Conservation (phyloP, 2,888 invertebrate genomes). For the Galeruca laticollis region DNA sequence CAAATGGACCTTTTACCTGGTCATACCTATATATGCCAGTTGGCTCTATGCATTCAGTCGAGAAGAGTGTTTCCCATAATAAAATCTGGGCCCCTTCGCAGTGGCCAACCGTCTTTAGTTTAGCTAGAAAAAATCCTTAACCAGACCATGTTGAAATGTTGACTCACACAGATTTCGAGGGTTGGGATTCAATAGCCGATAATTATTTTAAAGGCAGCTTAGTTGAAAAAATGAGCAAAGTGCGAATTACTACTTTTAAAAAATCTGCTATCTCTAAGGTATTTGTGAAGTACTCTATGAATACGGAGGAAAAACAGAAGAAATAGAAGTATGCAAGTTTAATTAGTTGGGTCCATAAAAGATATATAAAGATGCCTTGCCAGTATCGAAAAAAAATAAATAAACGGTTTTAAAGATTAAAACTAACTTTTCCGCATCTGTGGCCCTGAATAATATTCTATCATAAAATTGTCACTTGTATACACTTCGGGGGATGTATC, state of each 20-base stretch:
- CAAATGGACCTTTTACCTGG: background rate
- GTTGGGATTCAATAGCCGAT: background rate
- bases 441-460: too few relatives aligned
- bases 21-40: background rate
- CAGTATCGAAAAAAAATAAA: background rate
- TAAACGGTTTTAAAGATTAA: background rate
- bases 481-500: too few relatives aligned
- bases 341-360: background rate
- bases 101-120: background rate
- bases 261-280: background rate
- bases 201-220: constrained; percentile 3
- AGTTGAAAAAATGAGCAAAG: background rate
- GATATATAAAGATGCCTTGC: background rate
- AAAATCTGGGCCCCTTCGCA: constrained; percentile 6
- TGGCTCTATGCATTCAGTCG: background rate
- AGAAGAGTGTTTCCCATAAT: background rate
- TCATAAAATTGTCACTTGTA: too few relatives aligned
- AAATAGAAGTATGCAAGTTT: constrained; percentile 1
- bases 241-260: background rate
- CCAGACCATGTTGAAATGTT: background rate
- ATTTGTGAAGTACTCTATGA: background rate
- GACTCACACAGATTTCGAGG: background rate
- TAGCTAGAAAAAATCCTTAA: background rate
- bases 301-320: background rate
- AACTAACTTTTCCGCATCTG: too few relatives aligned